A percentile compares a stretch with the other conserved stretches of the same genome.
phyloP scores from a whole-genome alignment of 2,888 invertebrate species.

The Mesorhabditis belari region DNA sequence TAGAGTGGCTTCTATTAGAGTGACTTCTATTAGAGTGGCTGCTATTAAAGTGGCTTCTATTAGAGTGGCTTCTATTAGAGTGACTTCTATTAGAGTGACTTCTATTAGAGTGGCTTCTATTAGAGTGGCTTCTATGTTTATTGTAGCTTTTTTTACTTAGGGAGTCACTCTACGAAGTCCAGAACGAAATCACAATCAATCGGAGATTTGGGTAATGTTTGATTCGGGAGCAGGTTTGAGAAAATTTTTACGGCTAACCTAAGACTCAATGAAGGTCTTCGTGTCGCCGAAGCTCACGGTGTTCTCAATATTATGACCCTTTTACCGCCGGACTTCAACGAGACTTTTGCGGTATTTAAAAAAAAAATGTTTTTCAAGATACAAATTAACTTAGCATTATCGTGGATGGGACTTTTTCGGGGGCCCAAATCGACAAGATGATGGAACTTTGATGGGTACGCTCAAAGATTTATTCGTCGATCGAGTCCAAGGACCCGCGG shows the following conservation, averaged over 20 bases:
- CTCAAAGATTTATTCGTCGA: conserved; percentile 12
- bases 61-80: too few species aligned
- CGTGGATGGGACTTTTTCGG: conserved; percentile 25
- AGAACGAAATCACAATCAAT: conserved; percentile 80
- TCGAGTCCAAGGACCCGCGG: conserved; percentile 11
- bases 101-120: too few species aligned
- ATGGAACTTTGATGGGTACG: conserved; percentile 16
- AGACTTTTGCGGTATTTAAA: conserved; percentile 21
- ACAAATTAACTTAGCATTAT: conserved; percentile 10
- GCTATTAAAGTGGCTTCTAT: too few species aligned
- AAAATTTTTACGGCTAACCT: too few species aligned
- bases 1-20: too few species aligned
- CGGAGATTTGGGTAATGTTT: conserved; percentile 88
- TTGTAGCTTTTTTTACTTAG: conserved; percentile 41
- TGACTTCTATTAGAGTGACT: too few species aligned
- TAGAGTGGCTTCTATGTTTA: too few species aligned
- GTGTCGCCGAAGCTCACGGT: conserved; percentile 82
- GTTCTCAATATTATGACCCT: conserved; percentile 39
- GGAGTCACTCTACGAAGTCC: conserved; percentile 82
- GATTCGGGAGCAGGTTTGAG: conserved; percentile 88
- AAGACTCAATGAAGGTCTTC: too few species aligned
- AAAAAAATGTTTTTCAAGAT: conserved; percentile 3
- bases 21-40: too few species aligned
- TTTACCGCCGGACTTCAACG: conserved; percentile 54
- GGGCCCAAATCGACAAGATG: conserved; percentile 24